Base-by-base conservation (phyloP, 1,140 invertebrate genomes). In the Zaprionus africanus region DNA sequence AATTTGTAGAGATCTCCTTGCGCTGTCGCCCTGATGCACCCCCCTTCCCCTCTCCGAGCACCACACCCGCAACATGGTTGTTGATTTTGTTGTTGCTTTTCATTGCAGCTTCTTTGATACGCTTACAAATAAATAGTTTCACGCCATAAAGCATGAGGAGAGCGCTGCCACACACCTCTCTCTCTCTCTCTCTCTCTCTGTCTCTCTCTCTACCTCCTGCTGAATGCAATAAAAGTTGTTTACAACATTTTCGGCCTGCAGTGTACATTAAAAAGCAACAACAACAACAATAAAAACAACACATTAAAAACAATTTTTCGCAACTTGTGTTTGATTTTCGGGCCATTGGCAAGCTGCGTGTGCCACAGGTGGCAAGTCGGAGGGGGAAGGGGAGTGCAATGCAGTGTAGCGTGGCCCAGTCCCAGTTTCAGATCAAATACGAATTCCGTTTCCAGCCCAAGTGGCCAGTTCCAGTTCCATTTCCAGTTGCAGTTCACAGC, bases 51-150 rank as follows among this genome's bases (percentile, higher is more conserved):
- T 22, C 22, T 22, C 22, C 22, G 2, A 3, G 9, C 46, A 7
- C 46, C 9, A 1, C 19, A 24, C 46, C 19, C 17, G 0, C n/a
- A 9, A 5, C 6, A n/a, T 63, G 49, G 26, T 36, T 51, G 41
- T 59, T 58, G 53, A 26, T 60, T 54, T 49, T 68, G 66, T 7
- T 62, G 64, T 38, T 68, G 64, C 12, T 51, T 59, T 66, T 59
- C 77, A 62, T 74, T 78, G 80, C 76, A 63, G 81, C 85, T 84
- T 76, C 78, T 88, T 84, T 90, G 85, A 88, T 88, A 87, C 74
- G 85, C 84, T 90, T 76, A 84, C 85, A 88, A 88, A 88, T 90
- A 88, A 88, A 88, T 88, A 88, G 84, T 90, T 88, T 79, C 75
- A 90, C 81, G 85, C 84, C 86, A 88, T 85, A 82, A 90, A 83